phyloP scores from a whole-genome alignment of 2,113 vertebrate species.

The Ochotona curzoniae region DNA sequence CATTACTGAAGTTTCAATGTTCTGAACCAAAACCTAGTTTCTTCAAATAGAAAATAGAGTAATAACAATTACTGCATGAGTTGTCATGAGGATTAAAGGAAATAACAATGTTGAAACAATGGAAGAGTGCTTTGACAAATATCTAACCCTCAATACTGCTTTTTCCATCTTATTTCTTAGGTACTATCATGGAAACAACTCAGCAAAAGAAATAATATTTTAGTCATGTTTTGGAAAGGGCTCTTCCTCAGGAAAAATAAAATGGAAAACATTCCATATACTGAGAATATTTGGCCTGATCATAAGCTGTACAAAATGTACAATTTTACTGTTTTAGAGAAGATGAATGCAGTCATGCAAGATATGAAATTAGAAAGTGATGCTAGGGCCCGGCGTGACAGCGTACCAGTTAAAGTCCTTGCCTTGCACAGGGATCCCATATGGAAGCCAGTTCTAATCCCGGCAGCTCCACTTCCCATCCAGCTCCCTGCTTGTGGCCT shows the following conservation, averaged over 20 bases:
- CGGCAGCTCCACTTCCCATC: too few species aligned
- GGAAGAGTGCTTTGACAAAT: constrained; percentile 17
- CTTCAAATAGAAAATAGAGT: background rate
- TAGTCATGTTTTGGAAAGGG: background rate
- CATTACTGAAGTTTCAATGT: background rate
- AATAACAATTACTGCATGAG: background rate
- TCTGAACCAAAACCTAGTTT: background rate
- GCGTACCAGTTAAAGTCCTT: too few species aligned
- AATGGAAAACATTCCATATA: background rate
- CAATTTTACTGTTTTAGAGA: background rate
- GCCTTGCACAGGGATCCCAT: too few species aligned
- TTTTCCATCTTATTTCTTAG: background rate
- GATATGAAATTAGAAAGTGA: background rate
- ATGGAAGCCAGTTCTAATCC: too few species aligned
- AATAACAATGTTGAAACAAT: constrained; percentile 13
- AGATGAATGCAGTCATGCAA: background rate
- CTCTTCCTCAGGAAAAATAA: background rate
- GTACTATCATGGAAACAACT: background rate
- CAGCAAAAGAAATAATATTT: background rate
- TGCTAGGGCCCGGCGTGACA: too few species aligned
- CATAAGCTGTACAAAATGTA: background rate
- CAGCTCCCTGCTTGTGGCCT: too few species aligned
- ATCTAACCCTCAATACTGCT: background rate
- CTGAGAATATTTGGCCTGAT: background rate
- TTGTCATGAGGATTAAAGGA: background rate